Base-by-base conservation (phyloP, 2,797 vertebrate species). In the Synanceia verrucosa region DNA sequence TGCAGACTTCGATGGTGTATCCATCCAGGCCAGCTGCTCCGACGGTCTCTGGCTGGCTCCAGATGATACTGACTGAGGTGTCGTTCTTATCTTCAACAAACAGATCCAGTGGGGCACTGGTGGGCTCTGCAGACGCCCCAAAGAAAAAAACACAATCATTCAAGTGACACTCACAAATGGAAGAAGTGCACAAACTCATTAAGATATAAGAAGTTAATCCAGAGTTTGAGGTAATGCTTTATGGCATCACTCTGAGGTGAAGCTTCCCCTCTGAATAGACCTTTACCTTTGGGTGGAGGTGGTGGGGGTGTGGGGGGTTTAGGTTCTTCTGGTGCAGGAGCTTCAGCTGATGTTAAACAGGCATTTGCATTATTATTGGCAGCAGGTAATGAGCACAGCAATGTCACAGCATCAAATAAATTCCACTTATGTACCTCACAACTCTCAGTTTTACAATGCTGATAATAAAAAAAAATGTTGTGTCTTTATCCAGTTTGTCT, bases 1-100 rank as follows among this genome's bases (percentile, higher is more conserved):
- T 94, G 94, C 94, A 90, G 81, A 95, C 66, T 82, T 99, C 97
- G 88, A 99, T 91, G 57, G 89, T 23, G 24, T 98, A 99, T 74
- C 98, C 98, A 59, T 98, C 96, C 79, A 99, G 86, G n/a, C 94
- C 94, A 0, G 90, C 58, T 4, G 4, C 37, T 33, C 97, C 97
- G 1, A 91, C 86, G n/a, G 62, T 92, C 86, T 95, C 95, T 0
- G 97, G 97, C 59, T 95, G 93, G 82, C 95, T 97, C 98, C 98
- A 99, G 46, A 94, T 96, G 89, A 99, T 91, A 0, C 94, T 93
- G 55, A 98, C 88, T 0, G 96, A 95, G 29, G 92, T 96, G 66
- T 95, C 94, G 0, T 91, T 97, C 90, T 99, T 96, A 48, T 97
- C 96, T 79, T 99, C 97, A 63, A 99, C 70, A 0, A 93, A 81